Percentiles rank a stretch among this genome's conserved stretches.
These are phyloP conservation scores for Marmota monax DNA, from an alignment of 2,113 vertebrate genomes.

Conservation along the genomic window DNA sequence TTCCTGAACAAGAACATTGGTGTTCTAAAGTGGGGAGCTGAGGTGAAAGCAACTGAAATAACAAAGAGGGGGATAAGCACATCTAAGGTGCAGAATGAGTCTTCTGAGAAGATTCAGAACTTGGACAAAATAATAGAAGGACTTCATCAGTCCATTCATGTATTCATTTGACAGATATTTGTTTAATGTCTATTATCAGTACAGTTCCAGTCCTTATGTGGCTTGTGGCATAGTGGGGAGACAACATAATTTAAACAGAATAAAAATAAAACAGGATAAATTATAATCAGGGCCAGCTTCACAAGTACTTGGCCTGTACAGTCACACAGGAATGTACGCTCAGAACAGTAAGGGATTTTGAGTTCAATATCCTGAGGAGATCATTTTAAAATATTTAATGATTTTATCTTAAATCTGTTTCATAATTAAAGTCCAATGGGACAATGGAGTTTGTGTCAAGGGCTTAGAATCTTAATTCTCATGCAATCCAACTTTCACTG, in stretches of 20 bases:
- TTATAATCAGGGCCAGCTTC: neutral
- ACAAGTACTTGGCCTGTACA: fast-evolving
- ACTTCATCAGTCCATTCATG: neutral
- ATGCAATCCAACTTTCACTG: neutral
- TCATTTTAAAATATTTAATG: neutral
- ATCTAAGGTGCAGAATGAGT: fast-evolving
- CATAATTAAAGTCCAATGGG: neutral
- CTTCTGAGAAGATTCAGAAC: neutral
- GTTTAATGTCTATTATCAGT: neutral
- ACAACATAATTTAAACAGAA: neutral
- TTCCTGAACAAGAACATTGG: no score
- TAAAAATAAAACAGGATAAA: neutral
- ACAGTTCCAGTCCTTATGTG: neutral
- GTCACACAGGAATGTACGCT: neutral
- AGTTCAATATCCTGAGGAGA: neutral
- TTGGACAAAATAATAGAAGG: neutral
- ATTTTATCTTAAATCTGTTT: neutral
- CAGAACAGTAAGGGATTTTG: neutral
- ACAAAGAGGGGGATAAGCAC: neutral
- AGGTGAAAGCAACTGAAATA: neutral
- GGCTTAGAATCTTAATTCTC: neutral
- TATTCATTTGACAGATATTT: neutral
- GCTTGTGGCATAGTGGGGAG: neutral
- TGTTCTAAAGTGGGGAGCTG: neutral
- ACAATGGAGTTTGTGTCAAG: neutral